phyloP scores from a whole-genome alignment of 64 coral and sea anemone species.

The Montipora foliosa region DNA sequence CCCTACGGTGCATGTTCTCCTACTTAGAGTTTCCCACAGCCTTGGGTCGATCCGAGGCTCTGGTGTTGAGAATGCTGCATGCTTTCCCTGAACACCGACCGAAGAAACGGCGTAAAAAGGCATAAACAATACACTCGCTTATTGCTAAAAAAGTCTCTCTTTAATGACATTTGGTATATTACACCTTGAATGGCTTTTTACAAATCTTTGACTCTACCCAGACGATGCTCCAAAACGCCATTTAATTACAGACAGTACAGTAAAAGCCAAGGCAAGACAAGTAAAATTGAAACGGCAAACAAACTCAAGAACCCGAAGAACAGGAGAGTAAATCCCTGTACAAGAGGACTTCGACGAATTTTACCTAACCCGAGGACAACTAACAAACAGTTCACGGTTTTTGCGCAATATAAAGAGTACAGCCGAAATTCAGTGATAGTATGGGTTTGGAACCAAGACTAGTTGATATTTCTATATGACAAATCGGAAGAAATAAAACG shows the following conservation, averaged over 20 bases:
- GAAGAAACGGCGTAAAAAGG: too few species aligned
- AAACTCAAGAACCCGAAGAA: not conserved
- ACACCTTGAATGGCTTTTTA: conserved; percentile 58
- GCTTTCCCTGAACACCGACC: too few species aligned
- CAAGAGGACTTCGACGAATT: not conserved
- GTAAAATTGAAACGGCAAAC: not conserved
- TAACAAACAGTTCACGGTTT: not conserved
- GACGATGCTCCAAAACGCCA: not conserved
- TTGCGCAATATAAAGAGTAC: not conserved
- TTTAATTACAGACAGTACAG: not conserved
- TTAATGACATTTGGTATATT: conserved; percentile 45
- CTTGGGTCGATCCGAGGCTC: too few species aligned
- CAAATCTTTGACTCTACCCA: not conserved
- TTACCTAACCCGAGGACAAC: not conserved
- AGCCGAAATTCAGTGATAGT: not conserved
- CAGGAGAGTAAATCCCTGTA: not conserved
- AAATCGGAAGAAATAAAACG: too few species aligned
- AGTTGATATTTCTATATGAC: not conserved
- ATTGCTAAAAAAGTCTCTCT: conserved; percentile 42
- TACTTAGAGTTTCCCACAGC: too few species aligned
- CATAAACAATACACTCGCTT: not conserved
- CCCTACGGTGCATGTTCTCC: too few species aligned
- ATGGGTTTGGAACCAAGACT: not conserved
- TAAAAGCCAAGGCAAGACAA: not conserved
- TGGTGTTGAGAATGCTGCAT: too few species aligned